Percentiles rank a stretch among this genome's conserved stretches.
Conservation (phyloP, 2,797 vertebrate species). For the Luscinia luscinia region DNA sequence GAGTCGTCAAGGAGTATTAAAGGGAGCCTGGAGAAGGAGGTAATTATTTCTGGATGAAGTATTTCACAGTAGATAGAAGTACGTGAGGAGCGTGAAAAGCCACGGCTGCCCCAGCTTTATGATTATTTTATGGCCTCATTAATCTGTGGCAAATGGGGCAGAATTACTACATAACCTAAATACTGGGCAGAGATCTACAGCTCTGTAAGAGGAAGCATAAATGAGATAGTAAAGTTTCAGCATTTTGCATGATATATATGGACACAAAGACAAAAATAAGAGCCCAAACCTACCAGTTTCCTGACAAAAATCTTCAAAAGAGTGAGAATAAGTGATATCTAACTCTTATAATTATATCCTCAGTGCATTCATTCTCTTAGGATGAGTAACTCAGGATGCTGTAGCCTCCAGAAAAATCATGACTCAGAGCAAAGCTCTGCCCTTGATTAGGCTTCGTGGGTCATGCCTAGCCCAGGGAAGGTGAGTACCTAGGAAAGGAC, state of each 20-base stretch:
- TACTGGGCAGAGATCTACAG: neutral
- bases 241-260: neutral
- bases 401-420: constrained; percentile 38
- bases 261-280: constrained; percentile 6
- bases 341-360: constrained; percentile 32
- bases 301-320: neutral
- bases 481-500: neutral
- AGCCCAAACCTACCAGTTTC: neutral
- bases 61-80: constrained; percentile 32
- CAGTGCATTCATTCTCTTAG: constrained; percentile 17
- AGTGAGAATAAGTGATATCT: constrained; percentile 11
- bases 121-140: constrained; percentile 57
- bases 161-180: constrained; percentile 36
- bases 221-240: constrained; percentile 20
- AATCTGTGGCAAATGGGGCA: constrained; percentile 42
- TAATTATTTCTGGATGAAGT: constrained; percentile 45
- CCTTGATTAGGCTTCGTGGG: neutral
- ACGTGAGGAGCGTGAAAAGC: neutral
- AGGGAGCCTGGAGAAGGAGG: constrained; percentile 10
- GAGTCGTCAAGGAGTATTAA: neutral
- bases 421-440: constrained; percentile 9
- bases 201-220: constrained; percentile 3
- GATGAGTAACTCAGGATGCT: constrained; percentile 1
- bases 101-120: constrained; percentile 12
- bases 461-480: neutral